Percentiles rank a stretch among this genome's conserved stretches.
Conservation (phyloP, 2,113 vertebrate genomes). For the Paramormyrops kingsleyae region DNA sequence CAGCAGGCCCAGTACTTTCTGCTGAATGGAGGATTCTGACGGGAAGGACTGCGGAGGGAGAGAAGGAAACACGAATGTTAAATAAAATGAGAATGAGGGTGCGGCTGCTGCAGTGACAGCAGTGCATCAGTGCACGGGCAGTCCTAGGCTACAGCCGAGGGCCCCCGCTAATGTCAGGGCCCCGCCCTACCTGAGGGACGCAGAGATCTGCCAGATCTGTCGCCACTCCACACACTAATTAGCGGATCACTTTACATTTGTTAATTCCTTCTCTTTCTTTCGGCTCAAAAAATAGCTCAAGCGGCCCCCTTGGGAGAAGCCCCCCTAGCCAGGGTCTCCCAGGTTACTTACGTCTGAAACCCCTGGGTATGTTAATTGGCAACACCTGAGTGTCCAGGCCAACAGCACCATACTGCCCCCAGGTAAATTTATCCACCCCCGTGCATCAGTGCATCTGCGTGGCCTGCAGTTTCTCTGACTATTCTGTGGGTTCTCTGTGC, state of each 20-base stretch:
- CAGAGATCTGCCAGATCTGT: background rate
- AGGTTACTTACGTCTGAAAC: background rate
- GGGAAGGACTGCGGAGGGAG: constrained; percentile 78
- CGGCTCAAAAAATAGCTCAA: background rate
- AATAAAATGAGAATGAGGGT: background rate
- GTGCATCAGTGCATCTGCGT: background rate
- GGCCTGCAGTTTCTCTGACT: background rate
- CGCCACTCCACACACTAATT: background rate
- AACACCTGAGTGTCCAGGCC: background rate
- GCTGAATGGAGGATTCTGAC: constrained; percentile 92
- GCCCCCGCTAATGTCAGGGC: background rate
- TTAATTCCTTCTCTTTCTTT: background rate
- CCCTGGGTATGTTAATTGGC: background rate
- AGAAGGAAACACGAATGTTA: background rate
- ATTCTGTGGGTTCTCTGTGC: background rate
- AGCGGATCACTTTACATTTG: background rate
- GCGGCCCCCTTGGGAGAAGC: background rate
- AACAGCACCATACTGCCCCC: background rate
- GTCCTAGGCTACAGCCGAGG: background rate
- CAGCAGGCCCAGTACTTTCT: constrained; percentile 95
- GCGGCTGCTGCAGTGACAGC: background rate
- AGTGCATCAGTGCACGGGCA: background rate
- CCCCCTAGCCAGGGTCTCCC: background rate
- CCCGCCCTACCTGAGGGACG: background rate
- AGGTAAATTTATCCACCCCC: background rate